Evolutionary conservation across 2,113 vertebrate genomes (phyloP).

Genomic region (Aspidoscelis tigris): DNA sequence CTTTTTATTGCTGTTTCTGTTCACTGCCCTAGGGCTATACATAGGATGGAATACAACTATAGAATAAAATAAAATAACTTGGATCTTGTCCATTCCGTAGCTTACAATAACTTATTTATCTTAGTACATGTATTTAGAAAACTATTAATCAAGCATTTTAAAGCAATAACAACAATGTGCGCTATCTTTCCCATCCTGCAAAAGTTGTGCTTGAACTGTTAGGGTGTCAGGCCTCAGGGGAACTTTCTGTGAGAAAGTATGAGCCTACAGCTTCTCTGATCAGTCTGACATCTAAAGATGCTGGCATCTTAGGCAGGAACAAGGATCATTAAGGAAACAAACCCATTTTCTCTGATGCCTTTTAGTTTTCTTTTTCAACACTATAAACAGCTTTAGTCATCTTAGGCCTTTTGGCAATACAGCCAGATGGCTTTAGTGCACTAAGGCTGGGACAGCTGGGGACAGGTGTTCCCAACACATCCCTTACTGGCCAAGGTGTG

Average conservation of each 20-base stretch:
- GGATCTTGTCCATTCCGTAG: neutral
- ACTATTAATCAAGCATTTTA: neutral
- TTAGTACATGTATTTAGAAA: neutral
- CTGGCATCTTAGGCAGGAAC: neutral
- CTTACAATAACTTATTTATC: neutral
- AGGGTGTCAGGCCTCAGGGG: neutral
- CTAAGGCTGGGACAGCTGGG: too few relatives aligned
- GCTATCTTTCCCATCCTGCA: constrained; percentile 32
- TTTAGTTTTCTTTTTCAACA: neutral
- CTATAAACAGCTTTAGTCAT: neutral
- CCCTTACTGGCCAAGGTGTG: too few relatives aligned
- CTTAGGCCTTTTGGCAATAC: neutral
- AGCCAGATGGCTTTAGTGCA: too few relatives aligned
- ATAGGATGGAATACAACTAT: neutral
- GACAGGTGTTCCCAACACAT: too few relatives aligned
- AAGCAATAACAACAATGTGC: constrained; percentile 4
- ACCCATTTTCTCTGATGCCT: neutral
- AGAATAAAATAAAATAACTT: neutral
- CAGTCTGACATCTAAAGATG: neutral
- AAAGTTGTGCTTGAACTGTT: constrained; percentile 3
- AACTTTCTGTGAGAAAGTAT: constrained; percentile 25
- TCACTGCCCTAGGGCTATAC: too few relatives aligned
- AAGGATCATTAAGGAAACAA: neutral
- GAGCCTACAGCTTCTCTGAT: neutral
- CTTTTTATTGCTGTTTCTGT: too few relatives aligned